A percentile compares a stretch with the other conserved stretches of the same genome.
These are phyloP conservation scores for Tetramorium simillimum DNA, from an alignment of 1,140 invertebrate genomes.

Conservation along the genomic window DNA sequence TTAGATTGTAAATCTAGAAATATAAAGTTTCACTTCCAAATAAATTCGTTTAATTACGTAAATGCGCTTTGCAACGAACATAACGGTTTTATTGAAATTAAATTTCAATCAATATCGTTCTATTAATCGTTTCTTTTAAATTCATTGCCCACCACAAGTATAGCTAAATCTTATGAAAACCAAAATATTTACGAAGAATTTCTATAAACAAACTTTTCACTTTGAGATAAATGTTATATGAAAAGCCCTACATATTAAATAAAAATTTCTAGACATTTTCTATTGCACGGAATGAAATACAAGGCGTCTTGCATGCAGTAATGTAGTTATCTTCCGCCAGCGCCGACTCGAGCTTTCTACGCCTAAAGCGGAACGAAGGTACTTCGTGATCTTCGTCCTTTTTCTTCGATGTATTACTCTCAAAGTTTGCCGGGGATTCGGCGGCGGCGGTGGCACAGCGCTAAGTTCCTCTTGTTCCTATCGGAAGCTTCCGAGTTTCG, in stretches of 20 bases:
- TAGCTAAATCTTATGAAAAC: not conserved
- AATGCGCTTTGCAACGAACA: not conserved
- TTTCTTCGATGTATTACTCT: conserved; percentile 48
- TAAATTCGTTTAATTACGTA: conserved; percentile 35
- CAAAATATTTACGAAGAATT: not conserved
- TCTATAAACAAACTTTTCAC: not conserved
- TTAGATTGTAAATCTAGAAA: not conserved
- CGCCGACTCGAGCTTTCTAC: not conserved
- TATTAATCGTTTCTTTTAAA: conserved; percentile 5
- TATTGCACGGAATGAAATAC: not conserved
- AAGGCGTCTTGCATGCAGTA: not conserved
- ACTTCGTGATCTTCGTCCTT: conserved; percentile 20
- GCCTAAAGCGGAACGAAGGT: not conserved
- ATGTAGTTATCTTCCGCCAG: not conserved
- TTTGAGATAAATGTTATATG: not conserved
- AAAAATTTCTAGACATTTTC: not conserved
- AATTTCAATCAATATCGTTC: conserved; percentile 27
- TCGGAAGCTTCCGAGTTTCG: conserved; percentile 59
- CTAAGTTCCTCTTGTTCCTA: conserved; percentile 63
- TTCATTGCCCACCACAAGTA: not conserved
- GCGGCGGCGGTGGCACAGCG: not conserved
- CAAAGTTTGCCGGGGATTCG: conserved; percentile 40
- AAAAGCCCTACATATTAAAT: not conserved
- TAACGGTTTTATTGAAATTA: conserved; percentile 20
- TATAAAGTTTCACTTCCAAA: conserved; percentile 13